Evolutionary conservation across 2,797 vertebrate species (phyloP).

Genomic region (Denticeps clupeoides): DNA sequence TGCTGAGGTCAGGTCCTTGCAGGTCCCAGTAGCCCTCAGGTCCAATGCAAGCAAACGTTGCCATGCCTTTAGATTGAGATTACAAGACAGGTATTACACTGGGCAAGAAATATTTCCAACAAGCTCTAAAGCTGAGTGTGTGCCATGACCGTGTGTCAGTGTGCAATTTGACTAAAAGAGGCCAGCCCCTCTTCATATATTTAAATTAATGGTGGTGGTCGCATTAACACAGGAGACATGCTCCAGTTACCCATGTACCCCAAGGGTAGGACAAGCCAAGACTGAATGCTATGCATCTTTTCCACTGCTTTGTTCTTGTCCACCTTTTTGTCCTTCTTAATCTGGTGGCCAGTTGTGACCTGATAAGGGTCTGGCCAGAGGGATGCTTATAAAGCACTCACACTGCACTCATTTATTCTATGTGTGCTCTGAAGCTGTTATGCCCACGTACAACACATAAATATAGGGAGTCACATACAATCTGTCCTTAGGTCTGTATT

Average conservation of each 20-base stretch:
- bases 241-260: neutral
- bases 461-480: no score
- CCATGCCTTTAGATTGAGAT: slow-evolving; percentile 61
- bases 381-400: neutral
- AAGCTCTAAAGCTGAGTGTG: no score
- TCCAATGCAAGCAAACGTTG: slow-evolving; percentile 72
- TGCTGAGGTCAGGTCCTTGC: slow-evolving; percentile 90
- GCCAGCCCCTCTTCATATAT: no score
- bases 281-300: neutral
- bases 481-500: no score
- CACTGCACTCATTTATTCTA: neutral
- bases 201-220: neutral
- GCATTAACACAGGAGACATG: neutral
- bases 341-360: neutral
- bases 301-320: neutral
- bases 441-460: neutral
- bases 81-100: no score
- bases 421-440: neutral
- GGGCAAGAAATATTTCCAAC: no score
- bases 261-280: no score
- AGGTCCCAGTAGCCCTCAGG: slow-evolving; percentile 86
- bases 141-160: neutral
- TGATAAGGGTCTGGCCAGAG: no score
- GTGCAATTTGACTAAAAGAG: no score
- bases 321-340: neutral